Evolutionary conservation across 2,113 vertebrate species (phyloP), one percentile per base, ranked within the genome.

Genomic region (Synodontis membranacea): DNA sequence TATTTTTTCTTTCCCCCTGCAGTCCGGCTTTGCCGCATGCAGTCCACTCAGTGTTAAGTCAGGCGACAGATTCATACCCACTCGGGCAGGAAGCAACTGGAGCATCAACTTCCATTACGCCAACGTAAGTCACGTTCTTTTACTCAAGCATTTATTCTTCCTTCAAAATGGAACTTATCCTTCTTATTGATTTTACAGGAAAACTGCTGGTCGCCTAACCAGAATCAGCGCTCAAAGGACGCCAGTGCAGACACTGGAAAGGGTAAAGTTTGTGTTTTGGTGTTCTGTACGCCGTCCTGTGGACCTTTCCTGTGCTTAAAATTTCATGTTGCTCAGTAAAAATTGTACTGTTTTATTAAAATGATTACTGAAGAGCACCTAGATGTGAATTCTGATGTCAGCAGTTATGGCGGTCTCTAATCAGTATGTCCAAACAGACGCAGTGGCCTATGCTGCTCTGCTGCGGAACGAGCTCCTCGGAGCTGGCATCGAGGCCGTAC

Each of bases 61-160:
- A 50, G 95, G 95, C 17, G 95, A 96, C 81, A 92, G 95, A 52
- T 96, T 94, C 85, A 96, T 96, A 62, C 95, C 95, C 81, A 95
- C 94, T 52, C 93, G 95, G 0, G 95, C 94, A 42, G 95, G 95
- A 88, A 95, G 95, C 91, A 96, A 96, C 94, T 96, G 95, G 95
- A 95, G 94, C 92, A 93, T 96, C 92, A 96, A 95, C 90, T 96
- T 96, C 91, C 95, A 96, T 90, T 94, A 94, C 15, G 94, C 94
- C 88, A 96, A 96, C 31, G 95, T 95, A 86, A 94, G 93, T 74
- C 31, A 9, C 19, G 37, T 39, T 54, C 44, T 23, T 23, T 44
- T 75, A 21, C 25, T 9, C 21, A 15, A 50, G n/a, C 19, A 23
- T 60, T 23, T 66, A 50, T 60, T 9, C 25, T 34, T 21, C 60